Conservation (phyloP, 2,888 invertebrate species). For the Phanerotoma sp. region DNA sequence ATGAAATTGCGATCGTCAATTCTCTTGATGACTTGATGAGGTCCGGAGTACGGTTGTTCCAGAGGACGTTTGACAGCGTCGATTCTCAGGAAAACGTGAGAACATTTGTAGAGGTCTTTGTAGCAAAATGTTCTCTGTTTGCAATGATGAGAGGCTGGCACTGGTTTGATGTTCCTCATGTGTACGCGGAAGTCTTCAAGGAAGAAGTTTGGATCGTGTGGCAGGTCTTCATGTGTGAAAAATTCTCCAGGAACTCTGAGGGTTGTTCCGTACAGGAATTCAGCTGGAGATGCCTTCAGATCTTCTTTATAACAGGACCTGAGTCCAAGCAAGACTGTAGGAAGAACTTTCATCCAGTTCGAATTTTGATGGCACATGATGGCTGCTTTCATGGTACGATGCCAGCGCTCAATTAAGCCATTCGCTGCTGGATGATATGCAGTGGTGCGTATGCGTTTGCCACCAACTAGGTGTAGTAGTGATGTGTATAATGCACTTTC, state of each 20-base stretch:
- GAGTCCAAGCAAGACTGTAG: constrained; percentile 12
- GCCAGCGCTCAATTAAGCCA: constrained; percentile 34
- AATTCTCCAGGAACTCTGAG: constrained; percentile 11
- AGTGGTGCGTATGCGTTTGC: constrained; percentile 30
- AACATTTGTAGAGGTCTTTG: too few relatives aligned
- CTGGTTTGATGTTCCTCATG: constrained; percentile 5
- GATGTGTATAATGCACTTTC: too few relatives aligned
- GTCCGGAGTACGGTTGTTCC: too few relatives aligned
- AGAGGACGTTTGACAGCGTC: too few relatives aligned
- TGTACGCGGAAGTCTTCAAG: constrained; percentile 10
- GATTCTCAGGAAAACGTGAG: too few relatives aligned
- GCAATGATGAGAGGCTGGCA: too few relatives aligned
- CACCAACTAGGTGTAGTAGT: constrained; percentile 28
- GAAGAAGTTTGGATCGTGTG: background rate
- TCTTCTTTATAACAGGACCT: constrained; percentile 10
- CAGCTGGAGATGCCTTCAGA: constrained; percentile 1
- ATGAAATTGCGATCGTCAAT: too few relatives aligned
- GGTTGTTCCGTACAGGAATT: constrained; percentile 5
- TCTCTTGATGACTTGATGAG: too few relatives aligned
- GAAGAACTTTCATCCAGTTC: constrained; percentile 5
- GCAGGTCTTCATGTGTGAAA: background rate
- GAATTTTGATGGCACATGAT: constrained; percentile 16
- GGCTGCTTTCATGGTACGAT: constrained; percentile 22
- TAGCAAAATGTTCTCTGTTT: too few relatives aligned
- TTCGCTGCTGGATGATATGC: constrained; percentile 38